Base-by-base conservation (phyloP, 2,797 vertebrate genomes). In the Gymnoscopelus braueri region DNA sequence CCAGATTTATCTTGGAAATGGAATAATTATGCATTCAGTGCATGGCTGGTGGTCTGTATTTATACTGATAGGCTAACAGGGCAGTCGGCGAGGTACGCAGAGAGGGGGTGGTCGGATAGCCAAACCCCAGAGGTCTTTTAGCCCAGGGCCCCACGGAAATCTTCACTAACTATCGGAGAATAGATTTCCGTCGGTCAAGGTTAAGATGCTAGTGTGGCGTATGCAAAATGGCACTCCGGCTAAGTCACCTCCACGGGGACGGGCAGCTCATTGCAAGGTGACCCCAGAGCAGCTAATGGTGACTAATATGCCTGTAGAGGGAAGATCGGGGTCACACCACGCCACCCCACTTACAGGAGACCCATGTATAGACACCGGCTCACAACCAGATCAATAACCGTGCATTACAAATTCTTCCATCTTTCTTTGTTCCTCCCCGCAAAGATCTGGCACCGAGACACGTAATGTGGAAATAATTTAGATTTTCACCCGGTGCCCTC, bases 1-100 rank as follows among this genome's bases (percentile, higher is more conserved):
- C 92, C 89, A 95, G 94, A 96, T 96, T 95, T 95, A 96, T 96
- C 95, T 96, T 95, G 92, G 93, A 96, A 96, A 96, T 96, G 90
- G 93, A 96, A 95, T 95, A 96, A 96, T 96, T 96, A 96, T 93
- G 91, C 87, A 93, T 88, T 94, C 93, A 94, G 93, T 94, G 95
- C 92, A 89, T 92, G 92, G 92, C 90, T 93, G 94, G 94, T 94
- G 95, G 95, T 94, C 94, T 95, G 94, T 88, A 90, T 94, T 95
- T 92, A 91, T 93, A 95, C 94, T 95, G 95, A 93, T 93, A 94
- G 39, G 90, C 83, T 89, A 91, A 94, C 92, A 91, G 91, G 90
- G 90, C 79, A 79, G 63, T 73, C 60, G 60, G 83, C 65, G 75
- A 78, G 79, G 86, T 86, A 89, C 85, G 84, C 79, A 86, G 69